These are phyloP conservation scores for Pollimyrus isidori DNA, from an alignment of 2,113 vertebrate genomes.

Conservation along the genomic window DNA sequence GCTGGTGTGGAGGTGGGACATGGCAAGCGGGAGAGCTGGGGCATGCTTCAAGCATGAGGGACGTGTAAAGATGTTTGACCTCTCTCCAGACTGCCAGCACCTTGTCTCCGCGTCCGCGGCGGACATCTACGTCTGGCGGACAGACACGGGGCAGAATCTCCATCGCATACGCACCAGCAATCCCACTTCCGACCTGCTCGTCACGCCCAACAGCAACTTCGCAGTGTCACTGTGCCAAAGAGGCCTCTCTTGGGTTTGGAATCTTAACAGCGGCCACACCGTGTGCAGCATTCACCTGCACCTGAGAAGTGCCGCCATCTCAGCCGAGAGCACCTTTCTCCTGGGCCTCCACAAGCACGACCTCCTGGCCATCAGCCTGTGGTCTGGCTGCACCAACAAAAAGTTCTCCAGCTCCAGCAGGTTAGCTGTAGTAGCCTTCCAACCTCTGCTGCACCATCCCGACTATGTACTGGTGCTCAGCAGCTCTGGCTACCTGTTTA, in stretches of 20 bases:
- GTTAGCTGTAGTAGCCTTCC: constrained; percentile 54
- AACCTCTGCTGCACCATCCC: constrained; percentile 50
- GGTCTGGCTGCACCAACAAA: constrained; percentile 62
- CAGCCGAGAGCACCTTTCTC: constrained; percentile 64
- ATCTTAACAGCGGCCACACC: constrained; percentile 43
- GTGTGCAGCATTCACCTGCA: constrained; percentile 55
- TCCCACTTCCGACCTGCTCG: constrained; percentile 48
- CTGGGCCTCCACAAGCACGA: constrained; percentile 47
- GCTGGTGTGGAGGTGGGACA: constrained; percentile 56
- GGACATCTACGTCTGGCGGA: constrained; percentile 64
- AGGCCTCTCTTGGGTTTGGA: constrained; percentile 60
- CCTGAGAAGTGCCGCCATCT: constrained; percentile 53
- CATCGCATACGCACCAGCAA: constrained; percentile 46
- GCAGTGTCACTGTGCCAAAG: constrained; percentile 57
- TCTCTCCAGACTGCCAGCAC: constrained; percentile 45
- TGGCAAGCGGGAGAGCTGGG: constrained; percentile 36
- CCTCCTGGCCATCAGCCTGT: constrained; percentile 64
- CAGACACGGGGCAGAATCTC: constrained; percentile 50
- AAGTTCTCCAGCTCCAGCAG: constrained; percentile 46
- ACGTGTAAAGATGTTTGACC: constrained; percentile 45
- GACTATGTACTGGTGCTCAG: constrained; percentile 59
- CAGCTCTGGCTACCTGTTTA: constrained; percentile 54
- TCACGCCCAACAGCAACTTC: constrained; percentile 52
- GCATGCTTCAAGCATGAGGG: constrained; percentile 49
- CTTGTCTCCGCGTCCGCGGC: constrained; percentile 53